Evolutionary conservation across 2,888 invertebrate species (phyloP), one percentile per base, ranked within the genome.

Genomic region (Chalcosyrphus nemorum): DNA sequence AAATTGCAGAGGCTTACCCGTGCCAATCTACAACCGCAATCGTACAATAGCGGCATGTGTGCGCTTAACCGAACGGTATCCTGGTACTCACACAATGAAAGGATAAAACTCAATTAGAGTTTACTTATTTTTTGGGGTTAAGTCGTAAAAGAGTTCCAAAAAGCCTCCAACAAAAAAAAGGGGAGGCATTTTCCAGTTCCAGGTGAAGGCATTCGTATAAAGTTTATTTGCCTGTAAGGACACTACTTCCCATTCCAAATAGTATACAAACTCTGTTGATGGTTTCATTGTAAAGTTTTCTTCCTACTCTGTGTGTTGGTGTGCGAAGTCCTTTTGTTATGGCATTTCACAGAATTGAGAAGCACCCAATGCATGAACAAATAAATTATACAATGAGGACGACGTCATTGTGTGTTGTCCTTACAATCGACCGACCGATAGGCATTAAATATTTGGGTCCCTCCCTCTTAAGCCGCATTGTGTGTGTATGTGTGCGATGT

Each of bases 61-160:
- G 21, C 15, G 15, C 45, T 9, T 11, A 17, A 41, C 38, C 5
- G 27, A 13, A n/a, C n/a, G n/a, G 15, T 27, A 17, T 15, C 50
- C 19, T 54, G 43, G 27, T 4, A 24, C 24, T 13, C 47, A 38
- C 41, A 52, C 45, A 45, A 50, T 32, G 15, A 19, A 45, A 38
- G 43, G 6, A 32, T 52, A 59, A 78, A 72, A 57, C 57, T 72
- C 78, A 78, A 57, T 78, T 78, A 78, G 38, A 56, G 52, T 13
- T 41, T 32, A 21, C 52, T 54, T 65, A 56, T 78, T n/a, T n/a
- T n/a, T 72, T 63, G 65, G 72, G 78, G 47, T 72, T 52, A 57
- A 38, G 61, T 70, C 41, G 50, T 57, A 65, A 78, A 78, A 21
- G n/a, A n/a, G n/a, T n/a, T n/a, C 29, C 38, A 56, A 61, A 61